Base-by-base conservation (phyloP, 2,797 vertebrate species). In the Limnodromus scolopaceus region DNA sequence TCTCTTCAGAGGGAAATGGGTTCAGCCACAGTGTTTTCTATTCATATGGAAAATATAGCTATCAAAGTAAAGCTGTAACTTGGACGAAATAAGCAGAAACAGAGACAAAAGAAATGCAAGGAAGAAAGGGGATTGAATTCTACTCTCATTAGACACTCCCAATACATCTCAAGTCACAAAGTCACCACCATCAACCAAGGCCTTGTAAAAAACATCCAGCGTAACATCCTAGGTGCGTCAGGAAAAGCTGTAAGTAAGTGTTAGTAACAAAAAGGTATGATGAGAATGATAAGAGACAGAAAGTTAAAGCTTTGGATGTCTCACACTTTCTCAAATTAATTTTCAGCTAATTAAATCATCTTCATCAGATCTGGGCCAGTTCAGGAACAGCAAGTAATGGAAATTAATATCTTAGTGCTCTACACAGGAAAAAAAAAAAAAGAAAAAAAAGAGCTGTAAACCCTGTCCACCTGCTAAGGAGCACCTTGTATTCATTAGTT, bases 301-400 rank as follows among this genome's bases (percentile, higher is more conserved):
- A 70, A 91, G 41, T 36, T 30, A 85, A 81, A 86, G 28, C 34
- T 76, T 14, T 28, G 18, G 18, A 28, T 2, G 1, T n/a, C 70
- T 84, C 64, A 46, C 54, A 45, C 49, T 54, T 82, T 32, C 75
- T 76, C 72, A 92, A 80, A 93, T 79, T 76, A 78, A 57, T 77
- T 95, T 92, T 81, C 89, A 70, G 20, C 72, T 71, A 78, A 92
- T 89, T 86, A 95, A 96, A 86, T 74, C 8, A 69, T 23, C 5
- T 41, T 55, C 68, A 83, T 65, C 60, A 70, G 36, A 87, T 86
- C 78, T 75, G 43, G 80, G 55, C 57, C 79, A 95, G 60, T 58
- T 92, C 38, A 93, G 70, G 61, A 76, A 55, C 32, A 87, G n/a
- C 68, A 92, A 92, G 41, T 70, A 84, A 61, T 32, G 24, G 8